Percentiles rank a stretch among this genome's conserved stretches.
Conservation (phyloP, 2,797 vertebrate species). For the Clarias fuscus region DNA sequence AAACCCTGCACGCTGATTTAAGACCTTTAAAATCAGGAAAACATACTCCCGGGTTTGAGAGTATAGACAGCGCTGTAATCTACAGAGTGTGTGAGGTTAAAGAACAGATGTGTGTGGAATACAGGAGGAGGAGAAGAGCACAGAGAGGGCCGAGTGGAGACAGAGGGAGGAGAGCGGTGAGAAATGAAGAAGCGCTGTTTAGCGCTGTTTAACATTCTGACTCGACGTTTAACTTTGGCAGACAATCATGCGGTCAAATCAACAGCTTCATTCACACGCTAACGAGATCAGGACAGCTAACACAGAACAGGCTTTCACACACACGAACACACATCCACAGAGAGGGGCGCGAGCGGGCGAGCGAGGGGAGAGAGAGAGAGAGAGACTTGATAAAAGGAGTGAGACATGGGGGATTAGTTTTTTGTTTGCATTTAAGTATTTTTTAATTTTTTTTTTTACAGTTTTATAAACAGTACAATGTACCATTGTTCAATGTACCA, state of each 20-base stretch:
- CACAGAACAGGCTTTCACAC: slow-evolving; percentile 72
- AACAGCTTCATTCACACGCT: slow-evolving; percentile 43
- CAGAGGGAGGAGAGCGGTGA: slow-evolving; percentile 1
- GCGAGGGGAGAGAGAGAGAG: not conserved
- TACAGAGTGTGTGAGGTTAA: not conserved
- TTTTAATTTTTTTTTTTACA: not conserved
- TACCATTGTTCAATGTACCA: not conserved
- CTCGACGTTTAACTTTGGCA: slow-evolving; percentile 47
- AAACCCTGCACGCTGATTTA: not conserved
- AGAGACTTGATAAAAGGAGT: not conserved
- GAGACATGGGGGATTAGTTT: not conserved
- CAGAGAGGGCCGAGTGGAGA: not conserved
- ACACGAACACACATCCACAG: not conserved
- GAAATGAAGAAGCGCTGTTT: slow-evolving; percentile 54
- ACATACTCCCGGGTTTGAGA: not conserved
- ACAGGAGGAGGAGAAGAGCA: not conserved
- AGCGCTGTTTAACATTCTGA: slow-evolving; percentile 79
- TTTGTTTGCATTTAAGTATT: not conserved
- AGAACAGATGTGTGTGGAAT: slow-evolving; percentile 20
- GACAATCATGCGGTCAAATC: slow-evolving; percentile 54
- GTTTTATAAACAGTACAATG: not conserved
- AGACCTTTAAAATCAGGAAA: not conserved
- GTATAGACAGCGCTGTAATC: not conserved
- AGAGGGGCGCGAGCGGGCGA: not conserved
- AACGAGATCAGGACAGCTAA: slow-evolving; percentile 41